Base-by-base conservation (phyloP, 2,113 vertebrate species). In the Junco hyemalis region DNA sequence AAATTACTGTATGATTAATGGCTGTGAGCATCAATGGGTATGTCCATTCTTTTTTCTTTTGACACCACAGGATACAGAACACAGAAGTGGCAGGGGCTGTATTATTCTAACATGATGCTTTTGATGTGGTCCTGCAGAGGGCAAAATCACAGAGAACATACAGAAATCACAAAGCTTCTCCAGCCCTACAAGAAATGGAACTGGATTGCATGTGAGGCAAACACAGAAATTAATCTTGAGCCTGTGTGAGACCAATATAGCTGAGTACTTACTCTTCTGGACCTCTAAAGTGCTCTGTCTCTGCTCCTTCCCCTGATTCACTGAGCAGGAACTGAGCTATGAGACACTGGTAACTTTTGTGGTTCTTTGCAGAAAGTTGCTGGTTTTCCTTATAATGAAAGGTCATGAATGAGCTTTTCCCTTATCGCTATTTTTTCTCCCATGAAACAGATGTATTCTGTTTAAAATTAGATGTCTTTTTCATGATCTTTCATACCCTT, bases 41-140 rank as follows among this genome's bases (percentile, higher is more conserved):
- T 7, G 6, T 18, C 21, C 10, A 4, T 28, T 56, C 12, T 11
- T 14, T 7, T 14, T 6, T 17, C 25, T 61, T 69, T 25, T 50
- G 60, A 78, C 69, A 51, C 9, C 12, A 11, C 0, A 0, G 4
- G 9, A 26, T 22, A 5, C 24, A 35, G 36, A 50, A 11, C 1
- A 1, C 28, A 36, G 26, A 53, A 59, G 23, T 11, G 16, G 9
- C 19, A 53, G 38, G n/a, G 12, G 17, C 33, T 17, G 0, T 24
- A 8, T 22, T 33, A 56, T 14, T 45, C 51, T 65, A 20, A 56
- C 10, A 4, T 1, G 2, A 1, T 25, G 18, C 33, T 25, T 28
- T 22, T 29, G 21, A 61, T 22, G 4, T 14, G 9, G 4, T 42
- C 23, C 13, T 40, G 25, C 22, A 21, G 25, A 31, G 2, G 12